Conservation (phyloP, 2,113 vertebrate species). For the Oriolus oriolus region DNA sequence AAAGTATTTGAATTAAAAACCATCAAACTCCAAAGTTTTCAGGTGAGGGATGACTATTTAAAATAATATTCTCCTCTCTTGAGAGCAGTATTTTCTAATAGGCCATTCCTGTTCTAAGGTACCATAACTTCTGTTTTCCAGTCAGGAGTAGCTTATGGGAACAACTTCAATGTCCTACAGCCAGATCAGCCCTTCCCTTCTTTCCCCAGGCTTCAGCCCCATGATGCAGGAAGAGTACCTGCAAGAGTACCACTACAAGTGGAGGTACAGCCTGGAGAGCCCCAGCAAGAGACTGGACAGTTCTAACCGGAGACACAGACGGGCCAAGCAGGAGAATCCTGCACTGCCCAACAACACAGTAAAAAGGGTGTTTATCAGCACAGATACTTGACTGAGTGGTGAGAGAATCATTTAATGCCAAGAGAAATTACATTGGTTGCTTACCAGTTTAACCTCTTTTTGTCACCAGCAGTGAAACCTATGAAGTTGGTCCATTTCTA, state of each 20-base stretch:
- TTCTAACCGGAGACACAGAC: neutral
- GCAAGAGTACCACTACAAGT: too few relatives aligned
- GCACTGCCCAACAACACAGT: rapidly evolving
- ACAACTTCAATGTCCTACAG: neutral
- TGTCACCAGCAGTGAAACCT: neutral
- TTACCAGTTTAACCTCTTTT: neutral
- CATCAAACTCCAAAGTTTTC: neutral
- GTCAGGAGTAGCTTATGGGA: neutral
- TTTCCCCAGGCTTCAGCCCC: neutral
- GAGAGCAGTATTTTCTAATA: neutral
- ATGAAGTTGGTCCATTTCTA: neutral
- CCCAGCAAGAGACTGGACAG: neutral
- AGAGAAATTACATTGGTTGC: neutral
- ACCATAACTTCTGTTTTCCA: neutral
- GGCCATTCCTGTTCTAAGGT: neutral
- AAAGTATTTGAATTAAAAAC: neutral
- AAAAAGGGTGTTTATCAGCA: neutral
- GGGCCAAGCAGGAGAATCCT: neutral
- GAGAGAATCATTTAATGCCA: neutral
- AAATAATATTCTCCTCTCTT: neutral
- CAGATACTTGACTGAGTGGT: neutral
- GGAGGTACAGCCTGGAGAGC: neutral
- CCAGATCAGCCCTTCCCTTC: neutral
- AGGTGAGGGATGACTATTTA: neutral
- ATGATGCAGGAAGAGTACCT: neutral